A percentile compares a stretch with the other conserved stretches of the same genome.
Evolutionary conservation across 2,113 vertebrate genomes (phyloP).

Genomic region (Toxostoma redivivum): DNA sequence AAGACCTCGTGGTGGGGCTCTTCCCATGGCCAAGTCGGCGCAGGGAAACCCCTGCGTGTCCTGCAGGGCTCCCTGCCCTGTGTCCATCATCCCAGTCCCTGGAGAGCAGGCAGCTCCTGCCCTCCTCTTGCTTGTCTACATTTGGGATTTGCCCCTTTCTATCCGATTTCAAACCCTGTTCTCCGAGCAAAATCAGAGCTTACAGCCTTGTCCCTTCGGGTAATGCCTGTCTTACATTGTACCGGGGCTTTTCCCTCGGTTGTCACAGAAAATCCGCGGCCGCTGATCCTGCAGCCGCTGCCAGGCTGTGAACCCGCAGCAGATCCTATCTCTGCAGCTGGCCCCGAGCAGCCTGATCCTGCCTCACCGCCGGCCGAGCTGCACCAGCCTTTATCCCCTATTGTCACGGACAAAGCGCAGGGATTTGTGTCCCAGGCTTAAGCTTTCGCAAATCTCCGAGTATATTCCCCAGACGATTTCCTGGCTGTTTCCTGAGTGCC

Average conservation of each 20-base stretch:
- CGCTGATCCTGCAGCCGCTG: background rate
- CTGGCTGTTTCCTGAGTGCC: background rate
- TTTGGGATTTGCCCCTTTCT: background rate
- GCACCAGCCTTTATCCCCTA: background rate
- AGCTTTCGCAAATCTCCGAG: background rate
- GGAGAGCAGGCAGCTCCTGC: background rate
- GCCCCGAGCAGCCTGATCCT: background rate
- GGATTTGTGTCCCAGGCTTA: constrained; percentile 30
- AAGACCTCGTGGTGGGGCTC: rapidly evolving
- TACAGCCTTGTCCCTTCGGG: rapidly evolving
- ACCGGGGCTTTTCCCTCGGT: background rate
- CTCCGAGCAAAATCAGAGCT: background rate
- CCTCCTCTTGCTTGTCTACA: rapidly evolving
- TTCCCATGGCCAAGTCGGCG: rapidly evolving
- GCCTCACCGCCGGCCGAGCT: background rate
- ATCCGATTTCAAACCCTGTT: background rate
- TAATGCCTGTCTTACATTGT: background rate
- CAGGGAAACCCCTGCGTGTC: background rate
- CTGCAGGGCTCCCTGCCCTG: background rate
- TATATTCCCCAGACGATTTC: background rate
- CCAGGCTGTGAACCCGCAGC: background rate
- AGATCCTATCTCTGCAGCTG: background rate
- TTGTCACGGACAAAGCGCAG: background rate
- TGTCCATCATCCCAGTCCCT: rapidly evolving
- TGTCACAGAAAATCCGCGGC: background rate